phyloP scores from a whole-genome alignment of 1,140 invertebrate species.

The Bicyclus anynana region DNA sequence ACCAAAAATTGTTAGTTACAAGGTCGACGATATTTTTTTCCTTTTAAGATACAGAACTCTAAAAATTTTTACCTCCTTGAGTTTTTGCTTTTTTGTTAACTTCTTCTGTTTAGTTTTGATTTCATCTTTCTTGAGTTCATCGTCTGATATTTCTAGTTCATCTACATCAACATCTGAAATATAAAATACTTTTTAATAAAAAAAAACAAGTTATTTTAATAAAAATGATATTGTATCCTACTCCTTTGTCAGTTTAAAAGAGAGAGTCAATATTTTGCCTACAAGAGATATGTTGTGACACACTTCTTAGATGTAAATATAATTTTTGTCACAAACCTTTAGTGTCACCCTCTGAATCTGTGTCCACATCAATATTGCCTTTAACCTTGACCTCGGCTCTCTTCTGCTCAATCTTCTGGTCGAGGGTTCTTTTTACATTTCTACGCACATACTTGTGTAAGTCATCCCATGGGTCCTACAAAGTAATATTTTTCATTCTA shows the following conservation, averaged over 20 bases:
- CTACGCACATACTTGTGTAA: constrained; percentile 88
- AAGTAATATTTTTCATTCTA: too few species aligned
- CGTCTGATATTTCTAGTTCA: constrained; percentile 81
- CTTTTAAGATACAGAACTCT: background rate
- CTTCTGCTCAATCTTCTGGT: constrained; percentile 89
- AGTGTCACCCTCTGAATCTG: constrained; percentile 60
- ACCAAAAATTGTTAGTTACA: too few species aligned
- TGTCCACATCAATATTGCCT: constrained; percentile 56
- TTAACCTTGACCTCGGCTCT: constrained; percentile 72
- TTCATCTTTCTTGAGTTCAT: constrained; percentile 84
- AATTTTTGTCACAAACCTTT: constrained; percentile 45
- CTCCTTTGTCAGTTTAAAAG: too few species aligned
- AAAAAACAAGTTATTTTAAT: too few species aligned
- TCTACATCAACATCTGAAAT: constrained; percentile 49
- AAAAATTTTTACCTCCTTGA: constrained; percentile 47
- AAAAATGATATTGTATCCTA: too few species aligned
- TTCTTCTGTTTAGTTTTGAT: constrained; percentile 79
- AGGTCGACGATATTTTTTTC: too few species aligned
- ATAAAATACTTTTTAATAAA: background rate
- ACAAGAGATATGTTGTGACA: too few species aligned
- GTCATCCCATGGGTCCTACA: constrained; percentile 89
- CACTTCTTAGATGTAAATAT: too few species aligned
- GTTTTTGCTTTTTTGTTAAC: constrained; percentile 76
- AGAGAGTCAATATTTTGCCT: too few species aligned
- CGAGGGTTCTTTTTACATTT: constrained; percentile 87